Evolutionary conservation across 2,888 invertebrate genomes (phyloP).

Genomic region (Platycnemis pennipes): DNA sequence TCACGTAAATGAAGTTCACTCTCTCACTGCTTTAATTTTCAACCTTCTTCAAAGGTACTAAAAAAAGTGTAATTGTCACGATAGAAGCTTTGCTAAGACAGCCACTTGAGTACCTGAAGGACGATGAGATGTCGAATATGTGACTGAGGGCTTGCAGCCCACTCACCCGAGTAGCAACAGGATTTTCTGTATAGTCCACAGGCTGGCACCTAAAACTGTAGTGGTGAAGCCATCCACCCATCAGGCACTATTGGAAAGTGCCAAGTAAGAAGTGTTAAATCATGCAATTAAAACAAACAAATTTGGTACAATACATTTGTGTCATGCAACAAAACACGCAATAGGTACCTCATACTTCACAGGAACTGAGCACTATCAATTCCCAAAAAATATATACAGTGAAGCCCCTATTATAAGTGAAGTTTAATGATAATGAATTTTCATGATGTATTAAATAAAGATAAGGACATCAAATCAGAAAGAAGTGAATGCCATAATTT

Average conservation of each 20-base stretch:
- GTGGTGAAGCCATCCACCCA: slow-evolving; percentile 94
- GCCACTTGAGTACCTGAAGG: neutral
- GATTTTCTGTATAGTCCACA: slow-evolving; percentile 91
- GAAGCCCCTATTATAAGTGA: neutral
- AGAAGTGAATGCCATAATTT: too few species aligned
- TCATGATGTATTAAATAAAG: too few species aligned
- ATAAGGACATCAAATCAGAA: too few species aligned
- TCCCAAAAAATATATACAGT: neutral
- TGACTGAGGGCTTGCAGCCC: slow-evolving; percentile 69
- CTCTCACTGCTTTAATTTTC: too few species aligned
- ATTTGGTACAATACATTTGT: neutral
- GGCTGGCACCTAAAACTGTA: slow-evolving; percentile 95
- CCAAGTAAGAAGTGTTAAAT: slow-evolving; percentile 58
- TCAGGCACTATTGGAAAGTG: slow-evolving; percentile 85
- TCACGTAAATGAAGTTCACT: too few species aligned
- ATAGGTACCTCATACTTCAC: neutral
- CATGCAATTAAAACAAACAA: slow-evolving; percentile 34
- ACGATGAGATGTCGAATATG: neutral
- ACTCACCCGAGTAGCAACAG: slow-evolving; percentile 92
- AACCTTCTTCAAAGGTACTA: too few species aligned
- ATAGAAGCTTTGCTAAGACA: too few species aligned
- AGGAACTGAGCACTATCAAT: neutral
- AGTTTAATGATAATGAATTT: too few species aligned
- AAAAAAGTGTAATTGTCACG: too few species aligned
- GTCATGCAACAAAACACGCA: neutral